Evolutionary conservation across 2,888 invertebrate genomes (phyloP), one percentile per base, ranked within the genome.

Genomic region (Dryocosmus kuriphilus): DNA sequence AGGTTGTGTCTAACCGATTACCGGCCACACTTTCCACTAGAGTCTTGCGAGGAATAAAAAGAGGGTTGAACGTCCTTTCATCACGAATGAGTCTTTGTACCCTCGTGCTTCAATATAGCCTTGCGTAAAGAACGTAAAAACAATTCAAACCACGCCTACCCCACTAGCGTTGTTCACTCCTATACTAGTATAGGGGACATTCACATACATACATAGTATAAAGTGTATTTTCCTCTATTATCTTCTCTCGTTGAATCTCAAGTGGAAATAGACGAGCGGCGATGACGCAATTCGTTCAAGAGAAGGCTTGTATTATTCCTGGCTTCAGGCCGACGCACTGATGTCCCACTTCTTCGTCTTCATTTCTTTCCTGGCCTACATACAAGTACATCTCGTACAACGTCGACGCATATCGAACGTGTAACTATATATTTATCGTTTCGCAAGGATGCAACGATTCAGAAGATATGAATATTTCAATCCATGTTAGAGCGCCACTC

Each of bases 301-400:
- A n/a, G 30, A 71, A 30, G 27, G 30, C 19, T 67, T 46, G 38
- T 67, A 67, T 67, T 71, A 51, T 46, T 71, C 71, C n/a, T 71
- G 71, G 41, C 35, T 62, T 62, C 32, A 62, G 51, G 71, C 9
- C 51, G 51, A 71, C 46, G 27, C 46, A 62, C 62, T 62, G n/a
- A 30, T 35, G 62, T 32, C 35, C 62, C n/a, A 71, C 71, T 71
- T 71, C 22, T 51, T 51, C 71, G 71, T 27, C 71, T 51, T 71
- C 71, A 41, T 71, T 71, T 71, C 71, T 51, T 71, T 46, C 19
- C 11, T 71, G 71, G n/a, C 71, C 71, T 71, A 71, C 19, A 51
- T 71, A 51, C n/a, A n/a, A n/a, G n/a, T n/a, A n/a, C 14, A n/a
- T 51, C 30, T 30, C 51, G 27, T 71, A 30, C 8, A 46, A 71